Evolutionary conservation across 2,113 vertebrate genomes (phyloP).

Genomic region (Ornithorhynchus anatinus): DNA sequence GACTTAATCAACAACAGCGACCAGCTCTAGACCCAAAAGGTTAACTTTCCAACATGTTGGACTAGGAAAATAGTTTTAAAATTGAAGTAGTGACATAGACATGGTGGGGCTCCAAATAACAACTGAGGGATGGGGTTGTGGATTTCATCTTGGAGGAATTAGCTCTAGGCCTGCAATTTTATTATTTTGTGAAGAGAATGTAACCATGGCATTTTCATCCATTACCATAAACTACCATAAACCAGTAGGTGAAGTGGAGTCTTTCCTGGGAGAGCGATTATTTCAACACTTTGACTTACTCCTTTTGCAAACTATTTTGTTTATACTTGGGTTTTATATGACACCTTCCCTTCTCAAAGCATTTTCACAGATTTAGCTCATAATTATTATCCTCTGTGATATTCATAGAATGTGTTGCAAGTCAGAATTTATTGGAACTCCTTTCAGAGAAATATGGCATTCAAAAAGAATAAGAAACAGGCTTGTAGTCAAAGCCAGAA

Average conservation of each 20-base stretch:
- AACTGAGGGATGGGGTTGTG: conserved; percentile 53
- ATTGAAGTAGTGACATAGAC: conserved; percentile 56
- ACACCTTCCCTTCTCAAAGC: too few relatives aligned
- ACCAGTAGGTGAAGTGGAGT: background rate
- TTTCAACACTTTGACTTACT: background rate
- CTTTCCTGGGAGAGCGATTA: fast-evolving
- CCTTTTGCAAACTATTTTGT: too few relatives aligned
- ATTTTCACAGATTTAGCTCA: too few relatives aligned
- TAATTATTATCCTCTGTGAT: too few relatives aligned
- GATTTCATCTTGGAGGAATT: conserved; percentile 49
- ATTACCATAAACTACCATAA: fast-evolving
- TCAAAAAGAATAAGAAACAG: too few relatives aligned
- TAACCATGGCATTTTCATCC: background rate
- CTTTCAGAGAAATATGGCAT: too few relatives aligned
- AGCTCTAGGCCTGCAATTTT: too few relatives aligned
- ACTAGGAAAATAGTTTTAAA: conserved; percentile 61
- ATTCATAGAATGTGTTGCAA: too few relatives aligned
- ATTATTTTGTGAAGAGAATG: too few relatives aligned
- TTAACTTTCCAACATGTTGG: conserved; percentile 55
- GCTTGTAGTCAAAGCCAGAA: too few relatives aligned
- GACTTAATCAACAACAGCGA: conserved; percentile 52
- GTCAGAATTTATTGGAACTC: too few relatives aligned
- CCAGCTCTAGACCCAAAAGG: conserved; percentile 51
- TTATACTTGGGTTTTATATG: too few relatives aligned
- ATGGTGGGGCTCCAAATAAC: conserved; percentile 39